These are phyloP conservation scores for Flabesymbios commensalis DNA, from an alignment of 2,888 invertebrate genomes.

Conservation along the genomic window DNA sequence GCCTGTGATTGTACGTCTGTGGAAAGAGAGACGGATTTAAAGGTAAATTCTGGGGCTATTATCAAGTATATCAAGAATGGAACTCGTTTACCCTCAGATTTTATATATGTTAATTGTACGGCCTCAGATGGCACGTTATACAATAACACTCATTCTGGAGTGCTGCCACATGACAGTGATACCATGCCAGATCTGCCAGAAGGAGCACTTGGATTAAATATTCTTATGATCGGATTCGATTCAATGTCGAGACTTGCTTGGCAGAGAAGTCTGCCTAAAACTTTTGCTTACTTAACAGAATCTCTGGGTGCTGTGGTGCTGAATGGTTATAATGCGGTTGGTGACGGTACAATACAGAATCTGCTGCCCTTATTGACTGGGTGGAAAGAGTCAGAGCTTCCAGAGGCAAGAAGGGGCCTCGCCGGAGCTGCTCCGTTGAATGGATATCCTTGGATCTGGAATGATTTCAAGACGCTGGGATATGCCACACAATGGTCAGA, in stretches of 20 bases:
- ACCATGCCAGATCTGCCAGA: too few species aligned
- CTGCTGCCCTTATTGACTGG: constrained; percentile 39
- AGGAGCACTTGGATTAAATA: too few species aligned
- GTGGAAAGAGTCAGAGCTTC: constrained; percentile 31
- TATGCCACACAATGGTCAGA: constrained; percentile 80
- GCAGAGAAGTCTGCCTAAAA: constrained; percentile 50
- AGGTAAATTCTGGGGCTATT: constrained; percentile 2
- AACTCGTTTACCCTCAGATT: constrained; percentile 17
- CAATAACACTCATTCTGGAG: constrained; percentile 71
- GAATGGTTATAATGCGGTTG: constrained; percentile 41
- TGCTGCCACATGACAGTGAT: constrained; percentile 25
- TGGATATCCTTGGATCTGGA: constrained; percentile 85
- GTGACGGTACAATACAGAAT: constrained; percentile 38
- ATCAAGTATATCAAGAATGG: constrained; percentile 14
- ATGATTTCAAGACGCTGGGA: constrained; percentile 68
- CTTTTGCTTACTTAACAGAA: constrained; percentile 47
- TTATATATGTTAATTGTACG: constrained; percentile 34
- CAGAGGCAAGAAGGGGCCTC: constrained; percentile 31
- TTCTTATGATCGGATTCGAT: constrained; percentile 82
- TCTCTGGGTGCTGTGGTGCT: constrained; percentile 43
- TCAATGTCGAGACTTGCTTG: constrained; percentile 75
- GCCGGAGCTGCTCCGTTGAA: constrained; percentile 71
- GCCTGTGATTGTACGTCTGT: constrained; percentile 67
- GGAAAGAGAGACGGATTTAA: constrained; percentile 40
- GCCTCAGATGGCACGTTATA: constrained; percentile 63